Base-by-base conservation (phyloP, 2,888 invertebrate genomes). In the Hirudinaria manillensis region DNA sequence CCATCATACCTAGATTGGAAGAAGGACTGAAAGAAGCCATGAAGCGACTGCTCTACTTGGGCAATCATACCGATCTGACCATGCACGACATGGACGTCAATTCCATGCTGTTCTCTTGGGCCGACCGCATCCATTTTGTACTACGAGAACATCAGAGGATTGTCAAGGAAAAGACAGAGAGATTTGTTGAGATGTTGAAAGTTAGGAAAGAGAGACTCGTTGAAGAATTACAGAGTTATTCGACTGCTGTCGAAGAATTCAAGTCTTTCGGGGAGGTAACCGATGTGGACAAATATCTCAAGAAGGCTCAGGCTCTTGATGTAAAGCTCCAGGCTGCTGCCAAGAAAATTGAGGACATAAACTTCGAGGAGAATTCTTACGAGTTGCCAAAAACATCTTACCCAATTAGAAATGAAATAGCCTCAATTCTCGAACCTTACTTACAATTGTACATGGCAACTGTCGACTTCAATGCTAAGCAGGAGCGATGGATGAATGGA, bases 361-460 rank as follows among this genome's bases (percentile, higher is more conserved):
- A 97, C 84, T 91, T 91, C 83, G 96, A 97, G 84, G 97, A 97
- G 84, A 87, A 89, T 45, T 89, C 94, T 27, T 96, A 91, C 83
- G 92, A 91, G 19, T 94, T 92, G 90, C 92, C 94, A 82, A 84
- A 90, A 13, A 93, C 95, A 0, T 91, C 92, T 80, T 97, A 96
- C 87, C 93, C 94, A 0, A 61, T 61, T 29, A 61, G 61, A 61
- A 29, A 61, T 29, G 61, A 61, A n/a, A 61, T 61, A 61, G 61
- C 61, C 29, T 61, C 61, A 61, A 91, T 89, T 83, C 86, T 97
- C 65, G 88, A 89, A 36, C 95, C 96, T 0, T 97, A 89, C 83
- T 92, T 93, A 83, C 91, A 90, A 82, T 87, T 97, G 0, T 97
- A 92, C 83, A 94, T 95, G 82, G 91, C 91, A n/a, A 90, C 92